A percentile compares a stretch with the other conserved stretches of the same genome.
Conservation (phyloP, 2,113 vertebrate genomes). For the Vulpes ferrilata region DNA sequence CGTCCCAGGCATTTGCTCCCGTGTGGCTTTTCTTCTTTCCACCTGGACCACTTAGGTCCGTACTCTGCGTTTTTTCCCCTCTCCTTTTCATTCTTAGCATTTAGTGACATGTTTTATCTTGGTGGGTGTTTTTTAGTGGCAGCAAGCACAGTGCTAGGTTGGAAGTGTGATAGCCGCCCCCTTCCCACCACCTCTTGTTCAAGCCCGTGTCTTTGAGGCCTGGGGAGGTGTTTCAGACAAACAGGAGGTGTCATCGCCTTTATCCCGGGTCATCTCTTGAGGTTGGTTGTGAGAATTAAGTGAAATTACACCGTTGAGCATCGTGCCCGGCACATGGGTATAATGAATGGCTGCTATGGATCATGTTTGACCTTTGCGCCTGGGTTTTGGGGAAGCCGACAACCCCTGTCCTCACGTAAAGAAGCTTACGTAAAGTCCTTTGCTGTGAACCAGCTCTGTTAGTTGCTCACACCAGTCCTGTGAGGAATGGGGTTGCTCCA, state of each 20-base stretch:
- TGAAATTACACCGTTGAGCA: accelerated
- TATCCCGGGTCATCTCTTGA: not conserved
- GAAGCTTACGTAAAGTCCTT: not conserved
- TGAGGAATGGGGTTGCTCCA: not conserved
- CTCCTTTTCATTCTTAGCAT: not conserved
- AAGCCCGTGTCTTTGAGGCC: not conserved
- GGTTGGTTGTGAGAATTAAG: not conserved
- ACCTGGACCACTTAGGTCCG: not conserved
- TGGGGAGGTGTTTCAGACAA: not conserved
- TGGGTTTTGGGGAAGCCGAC: not conserved
- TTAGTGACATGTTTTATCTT: not conserved
- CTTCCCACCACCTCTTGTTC: accelerated
- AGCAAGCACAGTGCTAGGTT: not conserved
- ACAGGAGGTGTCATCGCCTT: not conserved
- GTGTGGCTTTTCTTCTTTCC: not conserved
- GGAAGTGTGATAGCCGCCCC: not conserved
- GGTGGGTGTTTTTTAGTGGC: not conserved
- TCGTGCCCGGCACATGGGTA: not conserved
- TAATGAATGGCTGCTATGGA: not conserved
- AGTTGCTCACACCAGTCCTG: not conserved
- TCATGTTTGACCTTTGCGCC: not conserved
- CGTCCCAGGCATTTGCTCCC: accelerated
- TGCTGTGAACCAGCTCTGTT: not conserved
- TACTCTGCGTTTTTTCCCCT: not conserved
- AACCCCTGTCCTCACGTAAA: not conserved